These are phyloP conservation scores for Andrena fulva DNA, from an alignment of 2,888 invertebrate species.

Conservation along the genomic window DNA sequence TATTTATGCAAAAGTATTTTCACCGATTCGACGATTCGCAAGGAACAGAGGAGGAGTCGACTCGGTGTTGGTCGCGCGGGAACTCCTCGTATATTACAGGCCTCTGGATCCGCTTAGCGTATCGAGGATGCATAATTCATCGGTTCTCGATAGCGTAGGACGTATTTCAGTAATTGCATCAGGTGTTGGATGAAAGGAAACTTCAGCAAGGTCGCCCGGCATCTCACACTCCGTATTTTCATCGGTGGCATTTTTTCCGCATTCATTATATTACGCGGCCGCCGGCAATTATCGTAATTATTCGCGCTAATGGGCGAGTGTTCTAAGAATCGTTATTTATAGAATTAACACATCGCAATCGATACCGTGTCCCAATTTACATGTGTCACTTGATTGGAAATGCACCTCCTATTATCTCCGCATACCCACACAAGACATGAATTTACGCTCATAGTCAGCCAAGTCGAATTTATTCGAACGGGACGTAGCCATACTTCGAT, in stretches of 20 bases:
- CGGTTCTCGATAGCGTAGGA: conserved; percentile 38
- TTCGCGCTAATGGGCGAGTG: not conserved
- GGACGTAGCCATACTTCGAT: no score
- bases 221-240: conserved; percentile 37
- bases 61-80: not conserved
- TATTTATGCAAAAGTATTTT: conserved; percentile 19
- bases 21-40: not conserved
- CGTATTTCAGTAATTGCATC: conserved; percentile 60
- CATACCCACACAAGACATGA: no score
- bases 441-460: no score
- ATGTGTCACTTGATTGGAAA: conserved; percentile 13
- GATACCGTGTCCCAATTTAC: not conserved
- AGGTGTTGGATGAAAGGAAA: conserved; percentile 62
- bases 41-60: not conserved
- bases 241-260: conserved; percentile 12
- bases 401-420: not conserved
- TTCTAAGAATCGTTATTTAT: conserved; percentile 10
- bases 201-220: conserved; percentile 48
- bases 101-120: conserved; percentile 47
- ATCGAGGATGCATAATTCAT: conserved; percentile 50
- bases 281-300: conserved; percentile 46
- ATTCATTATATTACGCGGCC: not conserved
- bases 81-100: conserved; percentile 26
- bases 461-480: no score
- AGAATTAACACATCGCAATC: conserved; percentile 11